These are phyloP conservation scores for Otis tarda DNA, from an alignment of 2,113 vertebrate species.

Conservation along the genomic window DNA sequence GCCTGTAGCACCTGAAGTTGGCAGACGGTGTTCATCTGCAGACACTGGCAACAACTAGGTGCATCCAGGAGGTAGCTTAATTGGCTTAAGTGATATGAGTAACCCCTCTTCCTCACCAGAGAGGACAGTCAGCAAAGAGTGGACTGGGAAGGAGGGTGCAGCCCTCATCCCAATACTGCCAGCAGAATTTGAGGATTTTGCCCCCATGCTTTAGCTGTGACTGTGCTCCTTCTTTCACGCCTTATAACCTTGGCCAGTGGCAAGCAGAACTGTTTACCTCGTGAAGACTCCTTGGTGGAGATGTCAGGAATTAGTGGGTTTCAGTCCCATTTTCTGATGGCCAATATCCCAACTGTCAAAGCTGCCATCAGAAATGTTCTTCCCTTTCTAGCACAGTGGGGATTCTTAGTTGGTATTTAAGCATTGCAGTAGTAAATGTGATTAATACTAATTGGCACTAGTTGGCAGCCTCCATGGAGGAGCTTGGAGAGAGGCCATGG, in stretches of 20 bases:
- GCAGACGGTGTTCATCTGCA: not conserved
- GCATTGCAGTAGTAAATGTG: rapidly evolving
- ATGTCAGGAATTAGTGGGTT: not conserved
- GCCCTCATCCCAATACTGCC: not conserved
- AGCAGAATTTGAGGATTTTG: not conserved
- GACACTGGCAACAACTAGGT: not conserved
- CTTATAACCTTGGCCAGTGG: not conserved
- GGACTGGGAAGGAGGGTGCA: not conserved
- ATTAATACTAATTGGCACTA: not conserved
- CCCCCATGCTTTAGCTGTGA: not conserved
- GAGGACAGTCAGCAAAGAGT: not conserved
- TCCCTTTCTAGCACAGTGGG: not conserved
- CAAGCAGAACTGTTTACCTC: not conserved
- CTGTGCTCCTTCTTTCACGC: not conserved
- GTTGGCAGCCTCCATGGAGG: not conserved
- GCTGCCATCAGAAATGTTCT: not conserved
- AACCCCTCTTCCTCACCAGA: not conserved
- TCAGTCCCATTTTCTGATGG: not conserved
- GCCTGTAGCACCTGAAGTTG: not conserved
- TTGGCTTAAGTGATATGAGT: not conserved
- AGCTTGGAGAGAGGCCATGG: not conserved
- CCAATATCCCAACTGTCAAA: not conserved
- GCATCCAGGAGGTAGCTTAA: not conserved
- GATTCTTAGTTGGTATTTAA: not conserved
- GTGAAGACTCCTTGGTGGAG: not conserved